A percentile compares a stretch with the other conserved stretches of the same genome.
These are phyloP conservation scores for Spheniscus mendiculus DNA, from an alignment of 2,113 vertebrate genomes.

Conservation along the genomic window DNA sequence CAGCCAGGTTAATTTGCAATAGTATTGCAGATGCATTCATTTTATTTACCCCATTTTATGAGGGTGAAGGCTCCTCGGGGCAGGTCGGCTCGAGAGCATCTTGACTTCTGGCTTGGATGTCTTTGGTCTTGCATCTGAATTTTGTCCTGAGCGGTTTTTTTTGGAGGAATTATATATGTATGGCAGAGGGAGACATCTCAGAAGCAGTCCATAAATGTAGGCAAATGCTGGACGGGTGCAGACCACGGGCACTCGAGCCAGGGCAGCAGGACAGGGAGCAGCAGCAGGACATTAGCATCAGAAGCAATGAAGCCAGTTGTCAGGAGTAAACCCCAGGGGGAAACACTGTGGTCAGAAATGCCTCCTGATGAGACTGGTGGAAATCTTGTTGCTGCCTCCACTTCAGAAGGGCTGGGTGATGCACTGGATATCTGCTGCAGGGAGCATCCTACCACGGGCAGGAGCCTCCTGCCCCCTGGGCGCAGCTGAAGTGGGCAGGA, in stretches of 20 bases:
- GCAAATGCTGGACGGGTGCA: background rate
- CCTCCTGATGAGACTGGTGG: background rate
- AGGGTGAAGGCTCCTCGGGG: background rate
- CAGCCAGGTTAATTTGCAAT: background rate
- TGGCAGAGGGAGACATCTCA: background rate
- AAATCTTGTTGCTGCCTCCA: background rate
- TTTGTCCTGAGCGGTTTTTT: background rate
- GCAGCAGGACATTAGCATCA: background rate
- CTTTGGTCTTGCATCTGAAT: background rate
- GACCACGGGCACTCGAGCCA: rapidly evolving
- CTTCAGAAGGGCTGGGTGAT: background rate
- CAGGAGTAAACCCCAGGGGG: background rate
- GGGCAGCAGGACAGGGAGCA: background rate
- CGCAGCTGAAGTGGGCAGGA: background rate
- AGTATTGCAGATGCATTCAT: background rate
- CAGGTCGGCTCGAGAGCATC: background rate
- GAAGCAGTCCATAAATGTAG: background rate
- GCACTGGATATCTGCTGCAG: background rate
- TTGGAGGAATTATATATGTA: background rate
- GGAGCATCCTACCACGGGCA: background rate
- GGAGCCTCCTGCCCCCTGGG: rapidly evolving
- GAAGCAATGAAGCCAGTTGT: background rate
- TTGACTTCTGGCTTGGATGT: background rate
- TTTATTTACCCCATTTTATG: background rate
- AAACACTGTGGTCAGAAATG: rapidly evolving